Evolutionary conservation across 2,113 vertebrate species (phyloP).

Genomic region (Lathamus discolor): DNA sequence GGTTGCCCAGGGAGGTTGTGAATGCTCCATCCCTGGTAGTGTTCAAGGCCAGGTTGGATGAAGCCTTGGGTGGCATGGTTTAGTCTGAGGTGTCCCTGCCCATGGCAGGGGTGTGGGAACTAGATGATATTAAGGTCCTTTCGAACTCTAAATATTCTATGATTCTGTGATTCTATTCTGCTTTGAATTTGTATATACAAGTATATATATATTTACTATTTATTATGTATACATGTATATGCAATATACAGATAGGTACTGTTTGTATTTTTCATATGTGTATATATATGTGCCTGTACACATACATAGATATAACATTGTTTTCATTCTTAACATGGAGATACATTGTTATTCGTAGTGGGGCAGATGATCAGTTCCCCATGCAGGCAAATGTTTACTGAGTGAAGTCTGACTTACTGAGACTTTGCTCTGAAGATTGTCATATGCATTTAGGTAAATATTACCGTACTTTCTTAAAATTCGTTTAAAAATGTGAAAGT

Average conservation of each 20-base stretch:
- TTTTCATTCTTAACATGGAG: background rate
- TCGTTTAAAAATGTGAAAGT: background rate
- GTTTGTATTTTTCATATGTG: background rate
- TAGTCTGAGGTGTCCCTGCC: too few species aligned
- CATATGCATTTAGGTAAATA: background rate
- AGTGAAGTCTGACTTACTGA: background rate
- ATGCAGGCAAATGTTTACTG: background rate
- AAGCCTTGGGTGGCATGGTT: too few species aligned
- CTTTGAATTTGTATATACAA: background rate
- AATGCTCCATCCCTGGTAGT: too few species aligned
- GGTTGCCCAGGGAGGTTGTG: too few species aligned
- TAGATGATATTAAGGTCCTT: too few species aligned
- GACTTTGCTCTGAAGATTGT: background rate
- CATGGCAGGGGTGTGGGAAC: too few species aligned
- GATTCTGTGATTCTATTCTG: background rate
- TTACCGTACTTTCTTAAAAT: background rate
- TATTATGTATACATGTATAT: background rate
- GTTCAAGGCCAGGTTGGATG: too few species aligned
- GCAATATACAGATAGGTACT: background rate
- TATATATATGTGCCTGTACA: background rate
- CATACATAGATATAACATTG: fast-evolving
- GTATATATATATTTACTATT: too few species aligned
- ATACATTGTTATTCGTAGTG: background rate
- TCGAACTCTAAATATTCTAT: too few species aligned
- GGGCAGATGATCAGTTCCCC: background rate